Evolutionary conservation across 2,888 invertebrate genomes (phyloP), one percentile per base, ranked within the genome.

Genomic region (Drosophila leonis): DNA sequence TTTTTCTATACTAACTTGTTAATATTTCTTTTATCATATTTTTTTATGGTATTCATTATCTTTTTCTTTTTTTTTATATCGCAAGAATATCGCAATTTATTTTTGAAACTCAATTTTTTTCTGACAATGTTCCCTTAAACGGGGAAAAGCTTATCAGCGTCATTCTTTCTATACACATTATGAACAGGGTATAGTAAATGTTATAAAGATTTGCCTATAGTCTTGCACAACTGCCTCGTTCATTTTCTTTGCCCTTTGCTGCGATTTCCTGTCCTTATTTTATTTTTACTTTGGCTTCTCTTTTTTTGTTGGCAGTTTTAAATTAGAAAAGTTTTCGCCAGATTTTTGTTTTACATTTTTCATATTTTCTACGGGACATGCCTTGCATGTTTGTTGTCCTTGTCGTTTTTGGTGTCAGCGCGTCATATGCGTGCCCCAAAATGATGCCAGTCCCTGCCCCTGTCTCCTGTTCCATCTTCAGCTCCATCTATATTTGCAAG

Each of bases 281-380:
- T 70, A 68, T 65, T 72, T 72, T 70, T 66, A 46, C 49, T 70
- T 56, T 52, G 35, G 54, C 57, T 65, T 55, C 48, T 67, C 69
- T 80, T 83, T 78, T 74, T 81, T 75, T 86, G 83, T 88, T 86
- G 81, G 90, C 86, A 88, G 89, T 86, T 86, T 86, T 86, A 86
- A 86, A 86, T 86, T 86, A 86, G 86, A 86, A 86, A 86, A 86
- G 86, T 86, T 86, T 83, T 86, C 68, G 84, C 87, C 82, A 87
- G 84, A 87, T 87, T 83, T 90, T 90, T 87, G 82, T 86, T 86
- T 90, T 81, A 82, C 89, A 83, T 90, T 81, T 85, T 90, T 88
- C 89, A 90, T 88, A 88, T 90, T 86, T 90, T 86, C 88, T 75
- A 79, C 83, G 86, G 84, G 83, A 78, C 86, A 61, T 78, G 86